These are phyloP conservation scores for Amphiprion ocellaris DNA, from an alignment of 2,113 vertebrate species.

Conservation along the genomic window DNA sequence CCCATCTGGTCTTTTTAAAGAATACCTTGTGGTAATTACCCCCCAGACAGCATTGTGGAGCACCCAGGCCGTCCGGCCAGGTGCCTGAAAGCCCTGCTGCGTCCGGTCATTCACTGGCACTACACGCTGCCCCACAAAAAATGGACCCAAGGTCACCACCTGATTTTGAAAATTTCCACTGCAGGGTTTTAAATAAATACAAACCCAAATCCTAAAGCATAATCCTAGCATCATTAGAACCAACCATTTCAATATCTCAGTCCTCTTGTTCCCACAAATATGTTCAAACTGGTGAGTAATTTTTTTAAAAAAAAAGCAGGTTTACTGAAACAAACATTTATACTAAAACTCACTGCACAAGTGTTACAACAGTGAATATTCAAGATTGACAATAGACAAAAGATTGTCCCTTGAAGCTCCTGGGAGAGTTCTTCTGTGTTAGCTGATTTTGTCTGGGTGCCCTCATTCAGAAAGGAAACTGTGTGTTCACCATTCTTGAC, in stretches of 20 bases:
- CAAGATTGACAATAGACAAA: constrained; percentile 41
- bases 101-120: constrained; percentile 92
- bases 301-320: background rate
- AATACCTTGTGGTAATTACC: constrained; percentile 99
- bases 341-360: background rate
- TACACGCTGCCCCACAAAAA: constrained; percentile 86
- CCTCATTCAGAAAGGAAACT: constrained; percentile 58
- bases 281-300: background rate
- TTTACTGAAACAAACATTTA: background rate
- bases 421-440: constrained; percentile 44
- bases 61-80: constrained; percentile 92
- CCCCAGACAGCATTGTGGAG: constrained; percentile 97
- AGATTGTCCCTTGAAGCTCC: constrained; percentile 33
- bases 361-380: constrained; percentile 25
- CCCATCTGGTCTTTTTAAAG: constrained; percentile 99
- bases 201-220: constrained; percentile 73
- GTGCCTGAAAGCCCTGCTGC: constrained; percentile 96
- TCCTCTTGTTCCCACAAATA: background rate
- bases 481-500: constrained; percentile 65
- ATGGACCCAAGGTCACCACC: constrained; percentile 91
- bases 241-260: background rate
- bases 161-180: constrained; percentile 86
- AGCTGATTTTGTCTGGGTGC: constrained; percentile 43
- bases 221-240: background rate
- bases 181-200: constrained; percentile 89